A percentile compares a stretch with the other conserved stretches of the same genome.
Evolutionary conservation across 2,797 vertebrate species (phyloP).

Genomic region (Nyctibius grandis): DNA sequence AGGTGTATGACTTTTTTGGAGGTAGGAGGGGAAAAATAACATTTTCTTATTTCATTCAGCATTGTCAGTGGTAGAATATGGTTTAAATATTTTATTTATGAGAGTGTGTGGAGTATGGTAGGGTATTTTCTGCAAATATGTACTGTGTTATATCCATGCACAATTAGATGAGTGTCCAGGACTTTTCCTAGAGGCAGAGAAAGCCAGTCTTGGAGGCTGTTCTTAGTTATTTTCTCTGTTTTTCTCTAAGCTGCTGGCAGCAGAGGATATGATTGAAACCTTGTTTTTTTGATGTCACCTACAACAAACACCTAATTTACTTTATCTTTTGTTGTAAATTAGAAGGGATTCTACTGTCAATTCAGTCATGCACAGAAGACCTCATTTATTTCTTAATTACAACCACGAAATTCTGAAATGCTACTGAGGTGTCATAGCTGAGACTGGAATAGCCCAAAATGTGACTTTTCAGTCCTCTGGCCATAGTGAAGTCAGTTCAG

Average conservation of each 20-base stretch:
- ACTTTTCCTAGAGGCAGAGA: background rate
- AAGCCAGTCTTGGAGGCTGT: background rate
- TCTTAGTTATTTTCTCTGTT: background rate
- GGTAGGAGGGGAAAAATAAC: background rate
- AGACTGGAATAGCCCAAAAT: background rate
- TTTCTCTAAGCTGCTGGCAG: background rate
- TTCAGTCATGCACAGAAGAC: background rate
- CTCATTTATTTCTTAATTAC: background rate
- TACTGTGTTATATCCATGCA: background rate
- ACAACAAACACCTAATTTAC: background rate
- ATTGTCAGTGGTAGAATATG: background rate
- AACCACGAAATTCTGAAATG: background rate
- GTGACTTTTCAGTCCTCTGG: background rate
- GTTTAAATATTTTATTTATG: background rate
- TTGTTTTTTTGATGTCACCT: background rate
- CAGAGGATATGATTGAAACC: background rate
- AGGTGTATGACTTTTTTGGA: background rate
- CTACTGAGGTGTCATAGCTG: background rate
- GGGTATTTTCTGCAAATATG: background rate
- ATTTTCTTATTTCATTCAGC: background rate
- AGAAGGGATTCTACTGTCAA: background rate
- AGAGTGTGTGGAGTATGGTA: background rate
- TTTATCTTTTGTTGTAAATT: background rate
- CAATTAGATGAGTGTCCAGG: background rate
- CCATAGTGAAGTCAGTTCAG: background rate